These are phyloP conservation scores for Chascanopsetta lugubris DNA, from an alignment of 2,113 vertebrate genomes.

Conservation along the genomic window DNA sequence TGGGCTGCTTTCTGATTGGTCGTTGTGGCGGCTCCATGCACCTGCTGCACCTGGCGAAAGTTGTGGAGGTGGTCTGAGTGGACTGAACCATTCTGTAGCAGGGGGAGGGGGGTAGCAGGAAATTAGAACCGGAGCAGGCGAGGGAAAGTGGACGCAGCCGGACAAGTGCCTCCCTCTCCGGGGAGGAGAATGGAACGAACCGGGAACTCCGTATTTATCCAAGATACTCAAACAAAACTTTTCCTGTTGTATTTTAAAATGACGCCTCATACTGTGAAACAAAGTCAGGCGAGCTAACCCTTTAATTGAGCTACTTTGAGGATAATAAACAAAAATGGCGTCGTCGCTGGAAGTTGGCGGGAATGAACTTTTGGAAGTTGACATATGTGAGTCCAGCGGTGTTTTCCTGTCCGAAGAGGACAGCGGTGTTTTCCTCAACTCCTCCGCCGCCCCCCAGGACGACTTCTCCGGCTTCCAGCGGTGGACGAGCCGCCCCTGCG, in stretches of 20 bases:
- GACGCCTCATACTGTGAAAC: neutral
- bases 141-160: slow-evolving; percentile 51
- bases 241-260: neutral
- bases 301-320: too few species aligned
- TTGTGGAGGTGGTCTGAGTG: slow-evolving; percentile 40
- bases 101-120: slow-evolving; percentile 21
- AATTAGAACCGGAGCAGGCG: slow-evolving; percentile 34
- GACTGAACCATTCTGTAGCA: slow-evolving; percentile 40
- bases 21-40: neutral
- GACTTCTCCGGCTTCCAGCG: slow-evolving; percentile 68
- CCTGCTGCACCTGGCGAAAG: slow-evolving; percentile 57
- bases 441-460: slow-evolving; percentile 41
- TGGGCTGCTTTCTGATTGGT: slow-evolving; percentile 44
- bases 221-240: slow-evolving; percentile 21
- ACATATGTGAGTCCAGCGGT: slow-evolving; percentile 68
- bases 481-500: slow-evolving; percentile 55
- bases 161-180: slow-evolving; percentile 29
- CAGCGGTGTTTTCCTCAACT: slow-evolving; percentile 70
- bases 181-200: slow-evolving; percentile 61
- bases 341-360: slow-evolving; percentile 43
- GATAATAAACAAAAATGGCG: too few species aligned
- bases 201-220: slow-evolving; percentile 53
- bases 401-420: slow-evolving; percentile 48
- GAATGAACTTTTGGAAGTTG: slow-evolving; percentile 77
- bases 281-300: too few species aligned